phyloP scores from a whole-genome alignment of 2,113 vertebrate species.

The Sceloporus tristichus region DNA sequence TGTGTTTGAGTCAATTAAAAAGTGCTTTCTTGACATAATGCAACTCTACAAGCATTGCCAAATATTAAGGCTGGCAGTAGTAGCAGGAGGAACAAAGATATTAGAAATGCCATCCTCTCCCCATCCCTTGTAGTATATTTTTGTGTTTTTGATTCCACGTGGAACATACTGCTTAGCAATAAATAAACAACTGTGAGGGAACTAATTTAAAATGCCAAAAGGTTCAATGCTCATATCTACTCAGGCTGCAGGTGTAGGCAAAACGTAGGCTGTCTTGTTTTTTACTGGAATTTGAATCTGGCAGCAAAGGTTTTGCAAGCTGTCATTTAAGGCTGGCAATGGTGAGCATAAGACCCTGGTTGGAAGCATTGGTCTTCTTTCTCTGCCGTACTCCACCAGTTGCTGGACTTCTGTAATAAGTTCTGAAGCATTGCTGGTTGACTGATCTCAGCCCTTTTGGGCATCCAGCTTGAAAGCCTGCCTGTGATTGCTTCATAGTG shows the following conservation, averaged over 20 bases:
- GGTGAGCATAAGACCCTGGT: no score
- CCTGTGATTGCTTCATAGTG: neutral
- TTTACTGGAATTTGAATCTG: neutral
- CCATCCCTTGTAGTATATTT: neutral
- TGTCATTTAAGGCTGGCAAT: no score
- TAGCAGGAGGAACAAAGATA: neutral
- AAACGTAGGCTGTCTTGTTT: neutral
- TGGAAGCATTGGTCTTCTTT: neutral
- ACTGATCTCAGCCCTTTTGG: no score
- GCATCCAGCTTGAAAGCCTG: neutral
- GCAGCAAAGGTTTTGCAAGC: neutral
- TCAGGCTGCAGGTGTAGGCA: neutral
- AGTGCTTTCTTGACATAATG: neutral
- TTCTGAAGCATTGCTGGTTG: no score
- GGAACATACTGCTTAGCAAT: neutral
- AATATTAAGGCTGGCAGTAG: neutral
- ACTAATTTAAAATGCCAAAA: rapidly evolving
- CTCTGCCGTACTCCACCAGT: no score
- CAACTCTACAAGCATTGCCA: conserved; percentile 52
- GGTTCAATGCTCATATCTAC: rapidly evolving
- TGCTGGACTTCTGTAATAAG: neutral
- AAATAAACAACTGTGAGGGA: rapidly evolving
- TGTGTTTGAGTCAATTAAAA: neutral
- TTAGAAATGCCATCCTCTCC: neutral
- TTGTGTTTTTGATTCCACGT: neutral